Evolutionary conservation across 2,113 vertebrate species (phyloP), one percentile per base, ranked within the genome.

Genomic region (Sinocyclocheilus grahami): DNA sequence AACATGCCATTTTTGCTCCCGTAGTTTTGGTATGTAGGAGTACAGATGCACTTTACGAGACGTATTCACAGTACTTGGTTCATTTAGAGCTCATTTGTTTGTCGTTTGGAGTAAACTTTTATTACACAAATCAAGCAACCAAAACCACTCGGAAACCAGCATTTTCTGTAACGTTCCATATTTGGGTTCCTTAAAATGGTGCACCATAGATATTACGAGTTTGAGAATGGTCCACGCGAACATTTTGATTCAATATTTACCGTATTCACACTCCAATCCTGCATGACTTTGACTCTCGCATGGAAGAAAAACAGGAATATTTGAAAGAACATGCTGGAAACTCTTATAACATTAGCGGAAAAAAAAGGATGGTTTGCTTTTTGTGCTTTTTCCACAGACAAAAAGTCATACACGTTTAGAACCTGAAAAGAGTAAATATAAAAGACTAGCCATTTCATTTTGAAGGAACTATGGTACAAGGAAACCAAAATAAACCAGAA

Each of bases 41-140:
- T 55, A 30, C 14, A 78, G 33, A 76, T 48, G 42, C 11, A 22
- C 20, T 75, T 24, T 48, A 4, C 6, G 77, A 79, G 33, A 80
- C 39, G 1, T 80, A 80, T 63, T 80, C 78, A 80, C 78, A 80
- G 78, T 80, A 46, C 78, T 42, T 24, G 78, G 58, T 42, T 63
- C 78, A 42, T 42, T 39, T 58, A 8, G 30, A 60, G 30, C 53
- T 37, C 51, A 3, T 16, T 18, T 16, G 72, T 75, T 20, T n/a
- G 77, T n/a, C 0, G 11, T 3, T n/a, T 60, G 11, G 0, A 14
- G 76, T 33, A 24, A 48, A n/a, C 76, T 12, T 78, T 79, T 13
- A 79, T 37, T 33, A 78, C 16, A 37, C 51, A 3, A 0, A 37
- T 78, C 10, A 60, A 78, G 11, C 11, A 60, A 78, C 24, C 6